Base-by-base conservation (phyloP, 2,797 vertebrate genomes). In the Halcyon smyrnensis region DNA sequence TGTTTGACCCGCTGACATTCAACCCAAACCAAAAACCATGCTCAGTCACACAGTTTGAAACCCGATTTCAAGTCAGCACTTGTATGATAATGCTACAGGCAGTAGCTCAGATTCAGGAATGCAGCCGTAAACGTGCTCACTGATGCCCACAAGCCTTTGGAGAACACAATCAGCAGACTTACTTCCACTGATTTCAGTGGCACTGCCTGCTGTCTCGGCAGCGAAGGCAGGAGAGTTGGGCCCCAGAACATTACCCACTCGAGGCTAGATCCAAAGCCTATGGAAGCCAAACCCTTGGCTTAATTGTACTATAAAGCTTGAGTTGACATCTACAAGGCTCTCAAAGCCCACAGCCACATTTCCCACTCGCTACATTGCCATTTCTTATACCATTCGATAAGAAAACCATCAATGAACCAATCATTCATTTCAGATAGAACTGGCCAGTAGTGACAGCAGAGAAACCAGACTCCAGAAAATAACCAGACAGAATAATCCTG, bases 401-500 rank as follows among this genome's bases (percentile, higher is more conserved):
- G 12, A 60, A 93, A 89, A 54, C 7, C 8, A 5, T 57, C 77
- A 91, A 68, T 77, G 56, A 91, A 89, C 25, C 34, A 90, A 54
- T 15, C 62, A 91, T 46, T 87, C 69, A 41, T 86, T 94, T 87
- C 75, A 77, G 41, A 53, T 36, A 70, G 32, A 54, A 60, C 57
- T 34, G 21, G 11, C 15, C 83, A 63, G 34, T 9, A 73, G 62
- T 16, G 32, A 85, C 59, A 89, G 79, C 78, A 95, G 69, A 96
- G 84, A 95, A 96, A 95, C 71, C 75, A 86, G 87, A 97, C 90
- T 92, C 91, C 96, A 98, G 85, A 95, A 96, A 97, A 98, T 93
- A 98, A 98, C 69, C 95, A 98, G 95, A 96, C 98, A 87, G 87
- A 83, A 94, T 91, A 96, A 95, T 90, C 79, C 91, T 88, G 59